Evolutionary conservation across 2,113 vertebrate genomes (phyloP).

Genomic region (Brienomyrus brachyistius): DNA sequence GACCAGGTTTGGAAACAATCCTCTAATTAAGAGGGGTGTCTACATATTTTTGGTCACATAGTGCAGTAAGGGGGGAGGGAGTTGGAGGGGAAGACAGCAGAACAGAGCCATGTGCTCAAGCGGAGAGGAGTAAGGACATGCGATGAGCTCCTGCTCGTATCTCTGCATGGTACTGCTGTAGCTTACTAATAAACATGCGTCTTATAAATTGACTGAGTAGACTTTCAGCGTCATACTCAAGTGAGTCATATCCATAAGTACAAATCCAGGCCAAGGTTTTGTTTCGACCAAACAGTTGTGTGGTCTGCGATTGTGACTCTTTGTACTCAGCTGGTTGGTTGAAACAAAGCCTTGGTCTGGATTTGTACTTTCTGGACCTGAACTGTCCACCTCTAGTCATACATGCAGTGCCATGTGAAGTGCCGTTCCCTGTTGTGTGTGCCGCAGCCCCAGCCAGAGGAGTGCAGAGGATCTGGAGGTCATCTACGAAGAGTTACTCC

Average conservation of each 20-base stretch:
- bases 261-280: not conserved
- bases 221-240: not conserved
- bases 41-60: not conserved
- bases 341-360: not conserved
- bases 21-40: not conserved
- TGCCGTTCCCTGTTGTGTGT: not conserved
- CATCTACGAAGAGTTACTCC: constrained; percentile 90
- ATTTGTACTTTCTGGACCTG: not conserved
- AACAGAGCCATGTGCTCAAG: too few species aligned
- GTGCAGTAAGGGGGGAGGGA: not conserved
- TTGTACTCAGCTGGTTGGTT: too few species aligned
- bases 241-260: not conserved
- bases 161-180: too few species aligned
- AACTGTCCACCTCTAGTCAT: not conserved
- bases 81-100: too few species aligned
- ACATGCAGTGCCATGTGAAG: not conserved
- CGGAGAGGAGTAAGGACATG: too few species aligned
- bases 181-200: too few species aligned
- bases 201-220: not conserved
- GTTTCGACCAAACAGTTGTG: too few species aligned
- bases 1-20: not conserved
- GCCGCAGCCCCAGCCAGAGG: constrained; percentile 75
- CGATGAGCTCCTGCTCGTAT: too few species aligned
- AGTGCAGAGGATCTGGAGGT: constrained; percentile 83
- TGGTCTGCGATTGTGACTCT: too few species aligned